A percentile compares a stretch with the other conserved stretches of the same genome.
Evolutionary conservation across 2,797 vertebrate genomes (phyloP).

Genomic region (Anisognathus igniventris): DNA sequence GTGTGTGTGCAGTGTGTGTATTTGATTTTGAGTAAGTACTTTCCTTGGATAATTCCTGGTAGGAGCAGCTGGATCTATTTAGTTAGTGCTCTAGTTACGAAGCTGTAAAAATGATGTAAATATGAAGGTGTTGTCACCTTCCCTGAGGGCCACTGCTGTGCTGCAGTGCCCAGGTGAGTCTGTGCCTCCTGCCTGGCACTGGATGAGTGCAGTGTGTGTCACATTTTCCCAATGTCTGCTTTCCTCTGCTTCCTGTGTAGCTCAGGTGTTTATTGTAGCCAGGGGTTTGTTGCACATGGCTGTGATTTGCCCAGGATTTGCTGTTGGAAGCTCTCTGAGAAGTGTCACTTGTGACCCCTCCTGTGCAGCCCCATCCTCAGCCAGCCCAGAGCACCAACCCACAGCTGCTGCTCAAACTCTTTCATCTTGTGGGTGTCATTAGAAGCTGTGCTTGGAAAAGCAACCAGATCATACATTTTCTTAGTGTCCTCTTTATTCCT

Average conservation of each 20-base stretch:
- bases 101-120: background rate
- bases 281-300: background rate
- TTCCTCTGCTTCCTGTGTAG: background rate
- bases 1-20: background rate
- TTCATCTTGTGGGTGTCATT: background rate
- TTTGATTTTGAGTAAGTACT: background rate
- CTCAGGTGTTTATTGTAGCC: background rate
- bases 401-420: background rate
- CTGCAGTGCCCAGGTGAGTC: background rate
- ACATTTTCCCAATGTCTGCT: background rate
- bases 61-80: background rate
- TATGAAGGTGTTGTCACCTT: fast-evolving
- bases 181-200: background rate
- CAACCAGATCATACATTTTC: background rate
- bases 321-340: background rate
- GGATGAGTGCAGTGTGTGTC: background rate
- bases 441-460: background rate
- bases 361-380: background rate
- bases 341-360: background rate
- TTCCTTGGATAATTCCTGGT: background rate
- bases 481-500: background rate
- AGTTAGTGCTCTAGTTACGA: background rate
- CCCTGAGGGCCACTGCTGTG: background rate
- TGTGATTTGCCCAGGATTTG: background rate
- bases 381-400: background rate